phyloP scores from a whole-genome alignment of 2,888 invertebrate genomes.

The Rhagophthalmus giganteus region DNA sequence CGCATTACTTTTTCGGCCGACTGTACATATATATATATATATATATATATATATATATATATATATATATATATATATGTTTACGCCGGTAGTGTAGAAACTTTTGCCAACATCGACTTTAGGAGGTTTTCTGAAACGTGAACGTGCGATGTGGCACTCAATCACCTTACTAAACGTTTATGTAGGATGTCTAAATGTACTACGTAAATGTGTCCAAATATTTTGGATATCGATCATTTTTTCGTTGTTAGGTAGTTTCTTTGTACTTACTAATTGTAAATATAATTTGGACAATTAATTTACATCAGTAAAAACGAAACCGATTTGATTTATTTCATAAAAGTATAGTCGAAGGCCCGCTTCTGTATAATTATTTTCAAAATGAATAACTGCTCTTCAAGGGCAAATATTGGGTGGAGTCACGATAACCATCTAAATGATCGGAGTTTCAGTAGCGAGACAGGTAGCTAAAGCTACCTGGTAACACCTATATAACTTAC shows the following conservation, averaged over 20 bases:
- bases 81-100: no score
- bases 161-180: no score
- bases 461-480: slow-evolving; percentile 5
- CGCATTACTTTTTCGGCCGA: no score
- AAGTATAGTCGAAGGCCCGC: background rate
- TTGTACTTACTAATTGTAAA: background rate
- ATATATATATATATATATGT: no score
- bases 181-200: no score
- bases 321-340: background rate
- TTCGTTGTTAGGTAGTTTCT: background rate
- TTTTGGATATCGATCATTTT: no score
- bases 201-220: no score
- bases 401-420: slow-evolving; percentile 3
- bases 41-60: no score
- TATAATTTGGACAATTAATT: background rate
- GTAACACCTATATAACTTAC: slow-evolving; percentile 7
- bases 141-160: no score
- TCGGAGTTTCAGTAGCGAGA: slow-evolving; percentile 1
- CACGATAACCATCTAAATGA: slow-evolving; percentile 1
- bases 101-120: no score
- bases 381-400: slow-evolving; percentile 1
- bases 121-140: no score
- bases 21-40: no score
- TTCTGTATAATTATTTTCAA: background rate
- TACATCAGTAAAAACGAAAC: background rate